Percentiles rank a stretch among this genome's conserved stretches.
Evolutionary conservation across 2,113 vertebrate genomes (phyloP).

Genomic region (Neotragus moschatus): DNA sequence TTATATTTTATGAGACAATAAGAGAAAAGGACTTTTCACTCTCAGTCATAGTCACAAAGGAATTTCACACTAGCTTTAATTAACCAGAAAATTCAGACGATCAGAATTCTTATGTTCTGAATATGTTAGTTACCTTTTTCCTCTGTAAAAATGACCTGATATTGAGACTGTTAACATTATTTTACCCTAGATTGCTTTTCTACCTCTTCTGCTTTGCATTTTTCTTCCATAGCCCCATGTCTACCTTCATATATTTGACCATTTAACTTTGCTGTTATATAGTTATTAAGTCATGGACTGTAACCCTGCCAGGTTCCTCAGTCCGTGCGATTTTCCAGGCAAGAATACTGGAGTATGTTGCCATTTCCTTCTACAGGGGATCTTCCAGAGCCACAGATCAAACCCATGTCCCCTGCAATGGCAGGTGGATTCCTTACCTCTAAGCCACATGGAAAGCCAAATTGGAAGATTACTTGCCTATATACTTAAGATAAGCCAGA

Average conservation of each 20-base stretch:
- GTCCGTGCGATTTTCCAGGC: not conserved
- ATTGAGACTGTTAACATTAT: not conserved
- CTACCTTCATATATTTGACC: not conserved
- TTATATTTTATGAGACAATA: not conserved
- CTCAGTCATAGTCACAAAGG: not conserved
- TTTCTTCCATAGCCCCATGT: not conserved
- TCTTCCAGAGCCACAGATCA: not conserved
- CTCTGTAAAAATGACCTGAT: not conserved
- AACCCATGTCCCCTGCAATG: not conserved
- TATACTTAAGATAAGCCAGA: not conserved
- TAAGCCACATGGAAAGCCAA: not conserved
- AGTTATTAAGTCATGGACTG: not conserved
- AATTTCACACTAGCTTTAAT: not conserved
- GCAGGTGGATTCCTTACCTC: not conserved
- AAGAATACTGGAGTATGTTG: not conserved
- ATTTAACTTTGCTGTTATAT: not conserved
- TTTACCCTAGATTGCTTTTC: not conserved
- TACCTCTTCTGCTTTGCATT: not conserved
- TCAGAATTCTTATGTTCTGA: not conserved
- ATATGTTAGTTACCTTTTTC: not conserved
- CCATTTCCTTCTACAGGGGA: not conserved
- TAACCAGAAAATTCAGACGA: not conserved
- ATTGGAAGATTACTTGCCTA: not conserved
- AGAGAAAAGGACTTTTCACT: not conserved
- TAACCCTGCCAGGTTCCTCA: not conserved